Evolutionary conservation across 2,888 invertebrate species (phyloP).

Genomic region (Papilio demoleus): DNA sequence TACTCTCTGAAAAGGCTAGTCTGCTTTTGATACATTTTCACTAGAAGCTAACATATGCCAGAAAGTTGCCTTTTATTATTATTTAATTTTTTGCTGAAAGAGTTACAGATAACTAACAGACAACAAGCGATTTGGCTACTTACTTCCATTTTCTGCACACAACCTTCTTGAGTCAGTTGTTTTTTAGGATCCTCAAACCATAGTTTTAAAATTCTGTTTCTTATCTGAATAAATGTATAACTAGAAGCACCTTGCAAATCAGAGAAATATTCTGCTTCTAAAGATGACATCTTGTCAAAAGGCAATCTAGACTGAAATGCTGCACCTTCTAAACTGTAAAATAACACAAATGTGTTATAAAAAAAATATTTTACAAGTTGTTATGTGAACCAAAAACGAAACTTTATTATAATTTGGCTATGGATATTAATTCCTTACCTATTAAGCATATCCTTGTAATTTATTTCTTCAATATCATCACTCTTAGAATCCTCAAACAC

Average conservation of each 20-base stretch:
- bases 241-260: constrained; percentile 94
- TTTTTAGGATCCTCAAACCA: constrained; percentile 98
- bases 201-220: constrained; percentile 95
- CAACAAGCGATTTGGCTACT: no score
- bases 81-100: no score
- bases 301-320: constrained; percentile 97
- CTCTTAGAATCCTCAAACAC: constrained; percentile 80
- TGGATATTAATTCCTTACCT: constrained; percentile 55
- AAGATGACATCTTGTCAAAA: constrained; percentile 96
- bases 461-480: constrained; percentile 87
- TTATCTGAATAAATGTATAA: constrained; percentile 94
- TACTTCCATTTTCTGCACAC: constrained; percentile 90
- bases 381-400: no score
- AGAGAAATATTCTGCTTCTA: constrained; percentile 96
- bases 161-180: constrained; percentile 92
- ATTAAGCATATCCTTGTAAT: constrained; percentile 76
- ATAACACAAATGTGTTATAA: not conserved
- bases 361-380: no score
- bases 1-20: no score
- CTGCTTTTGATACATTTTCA: no score
- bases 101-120: no score
- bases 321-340: constrained; percentile 92
- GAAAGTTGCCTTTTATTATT: no score
- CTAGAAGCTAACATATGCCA: no score
- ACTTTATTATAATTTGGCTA: no score